Base-by-base conservation (phyloP, 2,888 invertebrate genomes). In the Cantharis flavilabris region DNA sequence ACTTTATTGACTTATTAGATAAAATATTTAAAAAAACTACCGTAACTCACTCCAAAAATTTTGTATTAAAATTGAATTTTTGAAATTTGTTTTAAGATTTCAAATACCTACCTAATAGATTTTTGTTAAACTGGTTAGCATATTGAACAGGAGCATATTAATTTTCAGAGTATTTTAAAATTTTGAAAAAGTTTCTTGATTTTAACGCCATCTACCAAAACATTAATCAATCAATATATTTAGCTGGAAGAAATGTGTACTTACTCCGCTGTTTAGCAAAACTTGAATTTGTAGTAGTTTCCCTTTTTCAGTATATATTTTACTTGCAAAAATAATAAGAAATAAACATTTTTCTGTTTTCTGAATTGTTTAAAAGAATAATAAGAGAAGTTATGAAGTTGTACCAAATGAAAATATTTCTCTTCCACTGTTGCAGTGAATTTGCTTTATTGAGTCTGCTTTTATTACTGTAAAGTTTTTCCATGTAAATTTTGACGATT, bases 311-410 rank as follows among this genome's bases (percentile, higher is more conserved):
- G 16, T 1, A 16, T 16, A 16, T 16, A 16, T 16, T 16, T 16
- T 16, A 16, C 16, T 16, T 16, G 16, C 16, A 16, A 16, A 16
- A 16, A 16, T 16, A 16, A 16, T 16, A 16, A 16, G 16, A 16
- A 16, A 16, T 16, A 16, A 16, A 16, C 16, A 16, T 16, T 16
- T 16, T 16, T 16, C 16, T 16, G 16, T 16, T 16, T 16, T 16
- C 16, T 16, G 16, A 16, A 16, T 16, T 16, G 16, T 16, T 16
- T 16, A 16, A 16, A 16, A 16, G 1, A 85, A 20, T 90, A 91
- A 20, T 90, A 91, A 82, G 91, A 91, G 82, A 91, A 91, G 14
- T 71, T 62, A 63, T 28, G 28, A 30, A 30, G 28, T 30, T 30
- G 3, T 11, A 10, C 28, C 28, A 72, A 18, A 62, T 72, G 63